Evolutionary conservation across 2,888 invertebrate genomes (phyloP).

Genomic region (Drosophila subquinaria): DNA sequence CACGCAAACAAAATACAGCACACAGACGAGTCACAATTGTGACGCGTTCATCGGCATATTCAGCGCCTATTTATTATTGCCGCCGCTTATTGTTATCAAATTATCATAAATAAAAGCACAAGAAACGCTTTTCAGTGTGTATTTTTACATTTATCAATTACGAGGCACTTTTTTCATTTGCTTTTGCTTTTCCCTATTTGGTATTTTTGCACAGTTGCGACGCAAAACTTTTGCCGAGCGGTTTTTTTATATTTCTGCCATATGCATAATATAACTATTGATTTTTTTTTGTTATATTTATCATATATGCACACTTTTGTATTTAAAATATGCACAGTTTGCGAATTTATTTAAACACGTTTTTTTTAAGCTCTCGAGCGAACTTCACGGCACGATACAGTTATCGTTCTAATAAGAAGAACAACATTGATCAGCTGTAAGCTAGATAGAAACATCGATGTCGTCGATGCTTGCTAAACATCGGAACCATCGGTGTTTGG

Average conservation of each 20-base stretch:
- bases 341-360: constrained; percentile 58
- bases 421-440: constrained; percentile 69
- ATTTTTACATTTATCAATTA: constrained; percentile 41
- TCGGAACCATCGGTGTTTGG: too few species aligned
- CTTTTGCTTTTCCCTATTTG: constrained; percentile 32
- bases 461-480: too few species aligned
- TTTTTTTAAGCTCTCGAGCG: constrained; percentile 52
- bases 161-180: constrained; percentile 47
- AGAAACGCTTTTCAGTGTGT: constrained; percentile 36
- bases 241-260: constrained; percentile 6
- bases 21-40: constrained; percentile 28
- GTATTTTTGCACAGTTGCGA: constrained; percentile 50
- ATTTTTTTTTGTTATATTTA: constrained; percentile 2
- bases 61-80: constrained; percentile 28
- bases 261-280: constrained; percentile 2
- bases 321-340: constrained; percentile 13
- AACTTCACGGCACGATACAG: constrained; percentile 49
- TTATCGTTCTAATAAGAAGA: constrained; percentile 51
- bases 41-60: constrained; percentile 28
- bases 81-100: constrained; percentile 73
- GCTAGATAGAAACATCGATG: too few species aligned
- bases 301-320: not conserved
- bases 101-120: constrained; percentile 50
- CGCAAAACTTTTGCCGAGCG: constrained; percentile 29
- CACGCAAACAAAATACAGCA: not conserved